Percentiles rank a stretch among this genome's conserved stretches.
Conservation (phyloP, 2,888 invertebrate genomes). For the Dryomyza anilis region DNA sequence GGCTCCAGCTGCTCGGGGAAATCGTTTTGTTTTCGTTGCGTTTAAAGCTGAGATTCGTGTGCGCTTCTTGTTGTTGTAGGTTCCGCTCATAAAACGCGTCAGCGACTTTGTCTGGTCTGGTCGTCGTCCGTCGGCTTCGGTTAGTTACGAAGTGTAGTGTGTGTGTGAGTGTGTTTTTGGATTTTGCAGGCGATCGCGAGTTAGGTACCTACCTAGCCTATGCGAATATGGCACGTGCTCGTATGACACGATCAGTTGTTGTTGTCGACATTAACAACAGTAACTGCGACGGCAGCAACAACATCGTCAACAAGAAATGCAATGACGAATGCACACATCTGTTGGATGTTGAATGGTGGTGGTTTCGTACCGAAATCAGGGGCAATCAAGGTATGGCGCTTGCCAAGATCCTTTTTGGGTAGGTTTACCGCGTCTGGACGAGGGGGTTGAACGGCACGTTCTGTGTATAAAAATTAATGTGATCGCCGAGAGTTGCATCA, state of each 20-base stretch:
- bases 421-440: conserved; percentile 15
- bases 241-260: conserved; percentile 18
- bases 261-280: not conserved
- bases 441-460: conserved; percentile 44
- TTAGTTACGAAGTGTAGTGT: not conserved
- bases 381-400: conserved; percentile 42
- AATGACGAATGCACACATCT: conserved; percentile 17
- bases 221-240: conserved; percentile 36
- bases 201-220: not conserved
- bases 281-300: not conserved
- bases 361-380: conserved; percentile 32
- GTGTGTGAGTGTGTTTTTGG: not conserved
- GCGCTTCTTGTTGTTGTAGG: conserved; percentile 6
- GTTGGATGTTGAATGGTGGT: conserved; percentile 22
- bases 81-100: not conserved
- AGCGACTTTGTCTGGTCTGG: too few relatives aligned
- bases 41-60: not conserved
- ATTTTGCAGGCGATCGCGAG: conserved; percentile 2
- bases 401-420: conserved; percentile 31
- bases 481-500: conserved; percentile 55
- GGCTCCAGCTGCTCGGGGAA: conserved; percentile 22
- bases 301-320: conserved; percentile 26
- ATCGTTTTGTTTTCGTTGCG: conserved; percentile 4
- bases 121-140: not conserved
- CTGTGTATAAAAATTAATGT: conserved; percentile 50